Base-by-base conservation (phyloP, 2,113 vertebrate genomes). In the Xenotilapia leptura region DNA sequence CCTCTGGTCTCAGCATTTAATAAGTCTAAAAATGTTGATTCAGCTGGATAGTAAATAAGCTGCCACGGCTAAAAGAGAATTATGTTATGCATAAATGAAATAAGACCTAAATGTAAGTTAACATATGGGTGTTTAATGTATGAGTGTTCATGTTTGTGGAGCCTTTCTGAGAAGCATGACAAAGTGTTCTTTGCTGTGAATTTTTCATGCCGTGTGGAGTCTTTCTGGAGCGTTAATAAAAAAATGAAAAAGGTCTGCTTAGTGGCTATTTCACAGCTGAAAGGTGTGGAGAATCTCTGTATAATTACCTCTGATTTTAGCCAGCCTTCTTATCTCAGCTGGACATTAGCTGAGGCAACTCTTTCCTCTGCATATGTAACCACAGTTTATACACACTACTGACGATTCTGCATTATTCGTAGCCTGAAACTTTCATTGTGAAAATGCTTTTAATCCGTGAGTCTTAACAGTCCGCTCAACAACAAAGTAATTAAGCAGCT, bases 211-310 rank as follows among this genome's bases (percentile, higher is more conserved):
- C 45, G 49, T n/a, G 73, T 77, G 26, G 45, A 33, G 26, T 51
- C 15, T 49, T 31, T 42, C 86, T 42, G 36, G 53, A 21, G 54
- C 79, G 81, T 90, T 83, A 89, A 88, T 89, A 54, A 83, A 80
- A 86, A 42, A 49, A 79, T 79, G 75, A 36, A 82, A 45, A 49
- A 28, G 38, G 42, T 86, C 33, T 75, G 80, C 19, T 79, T 79
- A 12, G 58, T 23, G 79, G 65, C 56, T 81, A 49, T 92, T 89
- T 93, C 91, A 90, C 33, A 68, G 89, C 51, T 88, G 75, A 86
- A 51, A 62, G 77, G 82, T 85, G 83, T 85, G 88, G 73, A 83
- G 17, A 93, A 88, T 88, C 62, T 82, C 14, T 87, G 90, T 81
- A 89, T 90, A 88, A 89, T 88, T 89, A 80, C 19, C 79, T 89